Conservation (phyloP, 2,113 vertebrate genomes). For the Narcine bancroftii region DNA sequence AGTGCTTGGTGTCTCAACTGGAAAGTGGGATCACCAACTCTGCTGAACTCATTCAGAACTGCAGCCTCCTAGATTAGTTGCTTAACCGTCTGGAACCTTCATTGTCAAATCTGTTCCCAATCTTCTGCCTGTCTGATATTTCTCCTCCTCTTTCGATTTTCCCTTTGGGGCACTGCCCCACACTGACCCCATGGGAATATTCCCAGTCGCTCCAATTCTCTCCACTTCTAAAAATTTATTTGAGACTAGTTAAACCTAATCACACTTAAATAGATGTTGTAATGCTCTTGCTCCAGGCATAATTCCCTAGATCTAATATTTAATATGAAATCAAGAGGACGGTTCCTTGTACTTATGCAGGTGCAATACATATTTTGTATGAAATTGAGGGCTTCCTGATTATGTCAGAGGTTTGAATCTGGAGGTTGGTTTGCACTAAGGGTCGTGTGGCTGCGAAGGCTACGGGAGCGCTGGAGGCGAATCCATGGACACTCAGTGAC, state of each 20-base stretch:
- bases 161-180: neutral
- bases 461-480: no score
- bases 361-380: neutral
- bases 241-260: neutral
- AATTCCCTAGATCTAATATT: neutral
- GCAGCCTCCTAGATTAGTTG: neutral
- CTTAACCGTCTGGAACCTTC: neutral
- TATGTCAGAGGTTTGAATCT: no score
- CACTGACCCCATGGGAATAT: neutral
- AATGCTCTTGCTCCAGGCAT: neutral
- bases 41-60: neutral
- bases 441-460: no score
- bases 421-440: no score
- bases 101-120: neutral
- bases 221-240: neutral
- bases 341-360: neutral
- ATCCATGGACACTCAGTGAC: no score
- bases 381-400: no score
- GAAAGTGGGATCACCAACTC: neutral
- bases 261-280: neutral
- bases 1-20: neutral
- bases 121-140: neutral
- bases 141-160: neutral
- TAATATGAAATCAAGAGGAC: neutral
- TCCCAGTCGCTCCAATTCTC: neutral